These are phyloP conservation scores for Habroteleia sp. DNA, from an alignment of 2,888 invertebrate genomes.

Conservation along the genomic window DNA sequence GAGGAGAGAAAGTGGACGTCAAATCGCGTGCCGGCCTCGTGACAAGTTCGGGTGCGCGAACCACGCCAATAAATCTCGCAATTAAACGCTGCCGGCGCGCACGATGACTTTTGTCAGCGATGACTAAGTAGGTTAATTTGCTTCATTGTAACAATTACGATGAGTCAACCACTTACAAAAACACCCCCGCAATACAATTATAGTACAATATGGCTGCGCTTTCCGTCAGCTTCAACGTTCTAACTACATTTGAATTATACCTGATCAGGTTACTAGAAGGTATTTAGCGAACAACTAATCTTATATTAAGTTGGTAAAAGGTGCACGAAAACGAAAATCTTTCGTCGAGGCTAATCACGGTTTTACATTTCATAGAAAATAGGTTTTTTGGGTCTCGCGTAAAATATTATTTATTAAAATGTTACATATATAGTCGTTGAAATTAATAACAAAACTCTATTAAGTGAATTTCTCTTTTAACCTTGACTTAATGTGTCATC, in stretches of 20 bases:
- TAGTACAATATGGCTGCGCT: slow-evolving; percentile 15
- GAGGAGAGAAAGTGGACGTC: not conserved
- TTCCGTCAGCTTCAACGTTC: not conserved
- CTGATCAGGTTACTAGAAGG: slow-evolving; percentile 23
- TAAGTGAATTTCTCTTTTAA: no score
- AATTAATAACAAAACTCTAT: no score
- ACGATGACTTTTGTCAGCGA: slow-evolving; percentile 28
- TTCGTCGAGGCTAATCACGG: no score
- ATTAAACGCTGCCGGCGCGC: slow-evolving; percentile 16
- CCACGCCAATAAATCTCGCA: slow-evolving; percentile 37
- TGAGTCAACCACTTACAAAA: slow-evolving; percentile 49
- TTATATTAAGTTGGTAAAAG: no score
- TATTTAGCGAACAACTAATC: no score
- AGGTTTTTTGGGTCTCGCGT: no score
- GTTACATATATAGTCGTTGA: no score
- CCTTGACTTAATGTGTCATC: no score
- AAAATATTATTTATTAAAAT: no score
- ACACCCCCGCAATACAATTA: slow-evolving; percentile 56
- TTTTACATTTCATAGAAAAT: no score
- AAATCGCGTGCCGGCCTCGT: slow-evolving; percentile 15
- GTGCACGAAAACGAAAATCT: no score
- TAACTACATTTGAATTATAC: slow-evolving; percentile 22
- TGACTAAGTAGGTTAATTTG: slow-evolving; percentile 59
- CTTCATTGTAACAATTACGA: slow-evolving; percentile 37
- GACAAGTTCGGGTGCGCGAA: slow-evolving; percentile 9